Percentiles rank a stretch among this genome's conserved stretches.
Evolutionary conservation across 2,888 invertebrate species (phyloP).

Genomic region (Thymelicus lineola): DNA sequence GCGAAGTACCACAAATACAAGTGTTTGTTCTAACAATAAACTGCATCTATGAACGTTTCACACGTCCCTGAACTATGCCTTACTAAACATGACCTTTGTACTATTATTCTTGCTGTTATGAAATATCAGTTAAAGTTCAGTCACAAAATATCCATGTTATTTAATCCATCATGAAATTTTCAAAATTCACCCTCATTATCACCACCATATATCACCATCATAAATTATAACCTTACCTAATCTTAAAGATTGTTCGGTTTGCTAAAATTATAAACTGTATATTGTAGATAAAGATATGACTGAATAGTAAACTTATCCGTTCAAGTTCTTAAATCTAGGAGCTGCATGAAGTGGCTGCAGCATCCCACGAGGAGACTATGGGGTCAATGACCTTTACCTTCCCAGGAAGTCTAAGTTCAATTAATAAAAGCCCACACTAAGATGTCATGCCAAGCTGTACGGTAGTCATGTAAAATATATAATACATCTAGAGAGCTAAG

Average conservation of each 20-base stretch:
- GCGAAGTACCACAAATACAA: conserved; percentile 16
- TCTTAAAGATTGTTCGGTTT: too few species aligned
- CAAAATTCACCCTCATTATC: too few species aligned
- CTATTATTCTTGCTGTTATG: not conserved
- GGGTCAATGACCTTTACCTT: conserved; percentile 64
- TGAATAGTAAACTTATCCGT: conserved; percentile 1
- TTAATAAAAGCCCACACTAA: conserved; percentile 54
- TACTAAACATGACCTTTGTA: conserved; percentile 25
- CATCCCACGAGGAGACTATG: conserved; percentile 67
- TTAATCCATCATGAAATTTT: too few species aligned
- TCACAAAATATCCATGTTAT: too few species aligned
- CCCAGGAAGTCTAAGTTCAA: conserved; percentile 71
- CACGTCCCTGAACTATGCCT: conserved; percentile 25
- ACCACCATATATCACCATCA: too few species aligned
- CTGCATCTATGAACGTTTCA: conserved; percentile 16
- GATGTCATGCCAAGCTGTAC: conserved; percentile 14
- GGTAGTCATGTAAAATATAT: conserved; percentile 18
- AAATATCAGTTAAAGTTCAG: not conserved
- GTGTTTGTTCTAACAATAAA: conserved; percentile 27
- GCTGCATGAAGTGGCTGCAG: conserved; percentile 47
- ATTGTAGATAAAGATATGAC: too few species aligned
- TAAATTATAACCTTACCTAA: too few species aligned
- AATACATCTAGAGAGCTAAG: too few species aligned
- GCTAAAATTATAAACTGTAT: not conserved
- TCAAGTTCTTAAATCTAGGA: conserved; percentile 50